These are phyloP conservation scores for Ascidia mentula DNA, from an alignment of 23 tunicate genomes.

Conservation along the genomic window DNA sequence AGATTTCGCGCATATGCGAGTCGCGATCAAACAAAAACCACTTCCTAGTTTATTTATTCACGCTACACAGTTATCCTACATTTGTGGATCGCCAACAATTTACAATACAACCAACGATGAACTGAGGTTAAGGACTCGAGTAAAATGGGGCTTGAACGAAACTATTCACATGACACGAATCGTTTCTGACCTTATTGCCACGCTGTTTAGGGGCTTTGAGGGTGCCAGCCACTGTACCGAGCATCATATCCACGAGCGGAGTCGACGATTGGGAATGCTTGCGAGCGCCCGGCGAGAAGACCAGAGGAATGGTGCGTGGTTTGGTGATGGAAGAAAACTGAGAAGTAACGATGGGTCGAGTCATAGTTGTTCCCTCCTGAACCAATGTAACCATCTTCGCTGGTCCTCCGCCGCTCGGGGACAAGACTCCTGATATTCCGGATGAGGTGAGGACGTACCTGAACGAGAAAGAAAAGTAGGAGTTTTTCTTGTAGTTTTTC, in stretches of 20 bases:
- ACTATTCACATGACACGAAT: no score
- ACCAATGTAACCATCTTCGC: background rate
- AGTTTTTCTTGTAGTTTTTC: no score
- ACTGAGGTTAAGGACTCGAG: no score
- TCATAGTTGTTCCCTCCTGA: background rate
- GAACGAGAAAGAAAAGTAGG: background rate
- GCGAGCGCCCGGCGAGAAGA: background rate
- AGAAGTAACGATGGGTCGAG: background rate
- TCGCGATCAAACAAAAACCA: no score
- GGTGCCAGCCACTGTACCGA: background rate
- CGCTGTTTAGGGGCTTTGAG: no score
- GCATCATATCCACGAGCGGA: conserved; percentile 12
- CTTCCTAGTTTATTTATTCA: no score
- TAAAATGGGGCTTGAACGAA: no score
- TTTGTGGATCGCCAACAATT: no score
- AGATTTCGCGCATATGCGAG: no score
- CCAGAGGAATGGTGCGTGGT: background rate
- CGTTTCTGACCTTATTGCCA: no score
- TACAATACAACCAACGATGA: no score
- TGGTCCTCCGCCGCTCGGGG: background rate
- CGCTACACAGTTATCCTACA: no score
- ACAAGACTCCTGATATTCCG: background rate
- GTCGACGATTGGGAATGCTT: conserved; percentile 1
- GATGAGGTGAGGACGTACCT: conserved; percentile 18
- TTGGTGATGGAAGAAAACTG: background rate